These are phyloP conservation scores for Tetranychus truncatus DNA, from an alignment of 2,888 invertebrate species.

Conservation along the genomic window DNA sequence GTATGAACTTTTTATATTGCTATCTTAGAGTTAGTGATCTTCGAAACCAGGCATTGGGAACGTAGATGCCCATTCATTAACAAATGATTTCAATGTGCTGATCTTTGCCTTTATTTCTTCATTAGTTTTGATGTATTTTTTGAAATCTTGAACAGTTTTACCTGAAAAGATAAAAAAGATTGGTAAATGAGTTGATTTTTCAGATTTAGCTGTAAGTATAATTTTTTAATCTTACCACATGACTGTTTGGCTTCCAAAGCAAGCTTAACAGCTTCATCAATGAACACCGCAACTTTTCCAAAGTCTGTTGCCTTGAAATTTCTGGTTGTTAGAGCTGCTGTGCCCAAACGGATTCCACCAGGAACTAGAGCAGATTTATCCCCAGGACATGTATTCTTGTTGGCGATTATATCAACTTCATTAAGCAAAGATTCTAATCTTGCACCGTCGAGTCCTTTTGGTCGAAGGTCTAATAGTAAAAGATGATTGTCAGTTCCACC, in stretches of 20 bases:
- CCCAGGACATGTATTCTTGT: slow-evolving; percentile 91
- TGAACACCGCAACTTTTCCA: slow-evolving; percentile 60
- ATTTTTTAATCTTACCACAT: neutral
- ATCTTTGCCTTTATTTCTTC: neutral
- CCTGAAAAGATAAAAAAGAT: neutral
- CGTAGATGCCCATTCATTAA: neutral
- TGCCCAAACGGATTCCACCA: slow-evolving; percentile 78
- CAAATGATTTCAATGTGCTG: neutral
- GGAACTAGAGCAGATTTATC: slow-evolving; percentile 90
- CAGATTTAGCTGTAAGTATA: neutral
- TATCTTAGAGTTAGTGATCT: neutral
- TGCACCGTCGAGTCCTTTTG: slow-evolving; percentile 56
- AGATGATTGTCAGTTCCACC: slow-evolving; percentile 85
- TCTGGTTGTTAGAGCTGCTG: slow-evolving; percentile 83
- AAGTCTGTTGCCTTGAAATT: slow-evolving; percentile 73
- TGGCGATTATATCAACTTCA: slow-evolving; percentile 74
- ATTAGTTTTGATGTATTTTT: neutral
- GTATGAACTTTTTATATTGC: neutral
- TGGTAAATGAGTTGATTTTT: too few species aligned
- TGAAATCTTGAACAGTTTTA: slow-evolving; percentile 9
- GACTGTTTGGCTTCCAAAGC: neutral
- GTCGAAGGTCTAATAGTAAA: slow-evolving; percentile 62
- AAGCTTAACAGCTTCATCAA: slow-evolving; percentile 39
- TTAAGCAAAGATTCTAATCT: slow-evolving; percentile 75
- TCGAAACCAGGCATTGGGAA: slow-evolving; percentile 14